Evolutionary conservation across 2,888 invertebrate species (phyloP).

Genomic region (Papilio demoleus): DNA sequence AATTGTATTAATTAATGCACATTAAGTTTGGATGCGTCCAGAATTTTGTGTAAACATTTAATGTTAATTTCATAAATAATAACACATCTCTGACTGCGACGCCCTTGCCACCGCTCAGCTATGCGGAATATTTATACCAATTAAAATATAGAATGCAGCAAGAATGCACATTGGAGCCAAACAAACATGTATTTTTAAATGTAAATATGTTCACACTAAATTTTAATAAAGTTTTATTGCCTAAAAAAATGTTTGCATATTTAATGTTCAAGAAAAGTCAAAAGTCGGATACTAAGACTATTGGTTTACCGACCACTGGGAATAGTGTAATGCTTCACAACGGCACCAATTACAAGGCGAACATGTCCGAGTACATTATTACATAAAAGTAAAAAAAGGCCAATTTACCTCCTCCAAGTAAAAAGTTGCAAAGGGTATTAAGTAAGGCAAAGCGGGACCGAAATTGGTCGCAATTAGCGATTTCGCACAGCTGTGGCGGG

Average conservation of each 20-base stretch:
- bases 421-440: slow-evolving; percentile 50
- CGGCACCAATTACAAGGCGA: too few relatives aligned
- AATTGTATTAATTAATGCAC: slow-evolving; percentile 82
- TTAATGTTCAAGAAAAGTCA: too few relatives aligned
- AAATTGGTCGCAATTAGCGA: slow-evolving; percentile 74
- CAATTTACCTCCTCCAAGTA: slow-evolving; percentile 43
- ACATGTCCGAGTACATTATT: too few relatives aligned
- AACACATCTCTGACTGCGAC: slow-evolving; percentile 44
- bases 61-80: slow-evolving; percentile 59
- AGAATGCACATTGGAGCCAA: slow-evolving; percentile 4
- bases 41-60: slow-evolving; percentile 61
- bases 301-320: too few relatives aligned
- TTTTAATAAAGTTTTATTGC: neutral
- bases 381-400: neutral
- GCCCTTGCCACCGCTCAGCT: neutral
- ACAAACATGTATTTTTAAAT: slow-evolving; percentile 24
- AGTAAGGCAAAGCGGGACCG: slow-evolving; percentile 54
- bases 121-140: slow-evolving; percentile 17
- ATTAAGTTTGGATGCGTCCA: slow-evolving; percentile 76
- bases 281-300: too few relatives aligned
- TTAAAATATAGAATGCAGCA: slow-evolving; percentile 26
- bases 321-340: too few relatives aligned
- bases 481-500: slow-evolving; percentile 73
- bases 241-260: neutral
- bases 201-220: neutral